phyloP scores from a whole-genome alignment of 2,888 invertebrate species.

The Melipona bicolor region DNA sequence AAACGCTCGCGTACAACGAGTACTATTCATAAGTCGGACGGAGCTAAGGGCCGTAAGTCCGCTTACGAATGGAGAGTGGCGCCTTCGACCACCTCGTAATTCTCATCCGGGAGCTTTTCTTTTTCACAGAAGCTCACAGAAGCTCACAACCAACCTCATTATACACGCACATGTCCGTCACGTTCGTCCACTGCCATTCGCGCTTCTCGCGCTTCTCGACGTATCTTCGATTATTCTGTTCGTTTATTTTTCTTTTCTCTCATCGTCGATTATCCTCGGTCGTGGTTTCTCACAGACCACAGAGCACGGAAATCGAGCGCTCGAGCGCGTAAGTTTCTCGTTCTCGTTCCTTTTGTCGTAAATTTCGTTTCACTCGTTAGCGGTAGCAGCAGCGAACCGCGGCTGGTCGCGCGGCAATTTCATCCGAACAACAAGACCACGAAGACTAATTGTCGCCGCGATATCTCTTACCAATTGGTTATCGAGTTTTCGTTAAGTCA shows the following conservation, averaged over 20 bases:
- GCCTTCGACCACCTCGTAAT: constrained; percentile 65
- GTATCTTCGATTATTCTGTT: constrained; percentile 2
- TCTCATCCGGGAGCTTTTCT: constrained; percentile 53
- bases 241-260: neutral
- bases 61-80: constrained; percentile 37
- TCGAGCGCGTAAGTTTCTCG: too few relatives aligned
- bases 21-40: constrained; percentile 70
- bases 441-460: constrained; percentile 24
- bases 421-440: neutral
- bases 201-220: constrained; percentile 37
- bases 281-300: neutral
- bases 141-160: constrained; percentile 59
- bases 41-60: constrained; percentile 39
- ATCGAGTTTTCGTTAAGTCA: constrained; percentile 61
- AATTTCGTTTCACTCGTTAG: neutral
- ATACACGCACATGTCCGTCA: constrained; percentile 52
- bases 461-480: constrained; percentile 52
- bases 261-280: neutral
- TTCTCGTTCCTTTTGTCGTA: too few relatives aligned
- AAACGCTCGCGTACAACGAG: constrained; percentile 65
- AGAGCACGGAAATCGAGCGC: neutral
- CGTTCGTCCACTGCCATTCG: constrained; percentile 48
- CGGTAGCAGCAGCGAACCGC: neutral
- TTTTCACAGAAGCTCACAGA: constrained; percentile 37
- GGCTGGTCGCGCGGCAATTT: neutral